Evolutionary conservation across 35 echinoderm and acorn worm genomes (phyloP).

Genomic region (Anneissia japonica): DNA sequence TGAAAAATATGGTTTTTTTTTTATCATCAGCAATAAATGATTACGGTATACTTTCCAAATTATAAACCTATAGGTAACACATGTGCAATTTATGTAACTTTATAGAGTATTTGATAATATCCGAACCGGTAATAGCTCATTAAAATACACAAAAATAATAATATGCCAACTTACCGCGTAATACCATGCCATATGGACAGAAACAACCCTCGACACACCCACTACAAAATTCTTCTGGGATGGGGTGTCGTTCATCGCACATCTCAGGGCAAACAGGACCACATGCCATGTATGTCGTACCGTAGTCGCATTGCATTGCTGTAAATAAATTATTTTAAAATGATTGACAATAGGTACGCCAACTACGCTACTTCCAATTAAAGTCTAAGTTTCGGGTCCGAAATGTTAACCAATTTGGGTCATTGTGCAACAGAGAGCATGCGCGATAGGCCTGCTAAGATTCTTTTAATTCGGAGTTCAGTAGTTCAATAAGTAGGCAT

Average conservation of each 20-base stretch:
- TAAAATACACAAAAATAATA: no score
- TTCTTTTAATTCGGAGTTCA: no score
- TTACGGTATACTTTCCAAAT: no score
- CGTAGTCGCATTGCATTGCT: slow-evolving; percentile 56
- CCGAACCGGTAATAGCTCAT: no score
- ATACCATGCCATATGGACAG: slow-evolving; percentile 41
- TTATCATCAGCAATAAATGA: no score
- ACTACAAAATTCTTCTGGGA: slow-evolving; percentile 6
- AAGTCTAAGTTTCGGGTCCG: background rate
- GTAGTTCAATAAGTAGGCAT: no score
- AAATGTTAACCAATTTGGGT: background rate
- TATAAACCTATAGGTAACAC: no score
- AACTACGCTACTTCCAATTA: background rate
- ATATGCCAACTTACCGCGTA: background rate
- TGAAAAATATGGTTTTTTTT: no score
- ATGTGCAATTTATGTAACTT: no score
- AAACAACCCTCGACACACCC: slow-evolving; percentile 65
- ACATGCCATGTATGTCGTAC: slow-evolving; percentile 51
- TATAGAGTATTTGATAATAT: no score
- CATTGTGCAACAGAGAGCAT: background rate
- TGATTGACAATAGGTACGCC: background rate
- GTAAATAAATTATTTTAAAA: background rate
- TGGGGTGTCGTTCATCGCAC: slow-evolving; percentile 23
- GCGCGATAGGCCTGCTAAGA: background rate
- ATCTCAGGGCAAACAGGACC: slow-evolving; percentile 37